phyloP scores from a whole-genome alignment of 2,888 invertebrate genomes.

The Noctua janthina region DNA sequence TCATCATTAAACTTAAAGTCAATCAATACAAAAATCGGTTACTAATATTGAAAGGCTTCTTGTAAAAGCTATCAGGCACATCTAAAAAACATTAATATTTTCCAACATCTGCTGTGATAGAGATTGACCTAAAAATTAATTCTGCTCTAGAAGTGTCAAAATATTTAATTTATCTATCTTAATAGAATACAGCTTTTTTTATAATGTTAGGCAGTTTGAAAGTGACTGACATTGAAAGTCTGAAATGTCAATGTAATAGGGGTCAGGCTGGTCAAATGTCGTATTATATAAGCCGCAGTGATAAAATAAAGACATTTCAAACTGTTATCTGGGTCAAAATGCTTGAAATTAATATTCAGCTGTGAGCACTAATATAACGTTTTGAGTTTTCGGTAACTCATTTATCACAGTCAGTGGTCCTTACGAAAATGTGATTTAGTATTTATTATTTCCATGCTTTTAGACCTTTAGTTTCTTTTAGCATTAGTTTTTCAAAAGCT shows the following conservation, averaged over 20 bases:
- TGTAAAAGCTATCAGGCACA: not conserved
- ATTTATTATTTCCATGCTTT: not conserved
- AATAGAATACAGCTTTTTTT: conserved; percentile 21
- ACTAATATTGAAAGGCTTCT: not conserved
- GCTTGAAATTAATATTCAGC: conserved; percentile 35
- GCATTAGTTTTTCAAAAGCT: not conserved
- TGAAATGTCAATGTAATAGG: conserved; percentile 55
- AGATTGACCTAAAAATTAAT: not conserved
- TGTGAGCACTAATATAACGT: not conserved
- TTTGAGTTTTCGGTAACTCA: not conserved
- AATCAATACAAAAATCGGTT: not conserved
- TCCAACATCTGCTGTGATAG: not conserved
- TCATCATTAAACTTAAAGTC: not conserved
- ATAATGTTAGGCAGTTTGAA: conserved; percentile 43
- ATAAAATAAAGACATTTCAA: conserved; percentile 23
- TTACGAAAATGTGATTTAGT: not conserved
- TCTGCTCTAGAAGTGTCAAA: conserved; percentile 22
- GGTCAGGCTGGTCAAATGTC: conserved; percentile 55
- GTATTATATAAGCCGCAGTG: conserved; percentile 41
- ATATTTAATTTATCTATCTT: not conserved
- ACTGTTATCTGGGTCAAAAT: conserved; percentile 33
- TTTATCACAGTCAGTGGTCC: not conserved
- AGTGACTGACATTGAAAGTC: conserved; percentile 53
- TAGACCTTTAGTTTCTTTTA: not conserved
- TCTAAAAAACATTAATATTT: not conserved